Evolutionary conservation across 2,797 vertebrate genomes (phyloP).

Genomic region (Hozukius guyotensis): DNA sequence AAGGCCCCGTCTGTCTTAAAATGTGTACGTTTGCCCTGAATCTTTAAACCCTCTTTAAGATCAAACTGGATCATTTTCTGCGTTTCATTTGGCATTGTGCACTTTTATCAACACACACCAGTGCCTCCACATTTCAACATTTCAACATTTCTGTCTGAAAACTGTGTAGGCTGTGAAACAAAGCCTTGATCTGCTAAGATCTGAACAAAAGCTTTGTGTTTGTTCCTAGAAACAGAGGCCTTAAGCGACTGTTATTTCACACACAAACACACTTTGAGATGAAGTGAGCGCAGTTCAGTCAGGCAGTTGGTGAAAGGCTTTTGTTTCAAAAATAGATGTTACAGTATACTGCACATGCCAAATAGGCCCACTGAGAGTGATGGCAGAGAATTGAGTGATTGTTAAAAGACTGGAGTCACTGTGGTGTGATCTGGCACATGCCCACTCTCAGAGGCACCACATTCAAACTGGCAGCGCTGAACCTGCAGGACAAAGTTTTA

Average conservation of each 20-base stretch:
- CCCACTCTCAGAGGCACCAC: conserved; percentile 12
- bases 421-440: conserved; percentile 33
- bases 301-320: conserved; percentile 63
- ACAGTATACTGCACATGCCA: conserved; percentile 47
- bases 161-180: conserved; percentile 55
- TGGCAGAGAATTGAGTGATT: conserved; percentile 47
- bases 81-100: conserved; percentile 29
- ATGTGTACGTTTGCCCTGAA: conserved; percentile 15
- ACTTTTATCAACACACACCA: conserved; percentile 45
- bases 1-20: neutral
- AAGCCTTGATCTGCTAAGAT: conserved; percentile 59
- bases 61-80: conserved; percentile 37
- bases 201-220: conserved; percentile 64
- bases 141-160: conserved; percentile 39
- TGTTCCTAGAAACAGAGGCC: conserved; percentile 46
- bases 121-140: conserved; percentile 38
- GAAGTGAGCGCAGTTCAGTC: conserved; percentile 60
- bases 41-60: conserved; percentile 21
- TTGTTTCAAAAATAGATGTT: conserved; percentile 74
- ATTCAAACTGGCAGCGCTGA: neutral
- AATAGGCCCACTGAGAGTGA: conserved; percentile 57
- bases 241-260: conserved; percentile 48
- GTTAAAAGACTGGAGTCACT: conserved; percentile 52
- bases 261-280: conserved; percentile 49
- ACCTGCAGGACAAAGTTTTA: neutral